Conservation (phyloP, 1,140 invertebrate species). For the Camponotus pennsylvanicus region DNA sequence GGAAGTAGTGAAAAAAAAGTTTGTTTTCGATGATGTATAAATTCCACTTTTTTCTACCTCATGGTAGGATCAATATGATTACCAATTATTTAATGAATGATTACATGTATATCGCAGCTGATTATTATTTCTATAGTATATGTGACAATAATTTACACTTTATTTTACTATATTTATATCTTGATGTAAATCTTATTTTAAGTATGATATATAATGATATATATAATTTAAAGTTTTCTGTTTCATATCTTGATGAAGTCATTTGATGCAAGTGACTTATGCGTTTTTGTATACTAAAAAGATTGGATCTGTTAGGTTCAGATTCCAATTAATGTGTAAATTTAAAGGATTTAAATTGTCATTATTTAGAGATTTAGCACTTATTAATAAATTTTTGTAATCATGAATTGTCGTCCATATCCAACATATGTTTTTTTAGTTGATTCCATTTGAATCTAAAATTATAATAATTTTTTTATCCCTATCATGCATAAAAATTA, state of each 20-base stretch:
- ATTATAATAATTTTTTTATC: conserved; percentile 42
- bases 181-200: conserved; percentile 35
- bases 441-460: conserved; percentile 74
- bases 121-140: conserved; percentile 51
- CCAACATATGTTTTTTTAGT: conserved; percentile 62
- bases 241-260: not conserved
- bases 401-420: conserved; percentile 47
- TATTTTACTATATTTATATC: conserved; percentile 30
- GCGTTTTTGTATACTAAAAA: conserved; percentile 32
- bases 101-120: conserved; percentile 26
- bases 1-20: conserved; percentile 74
- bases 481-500: not conserved
- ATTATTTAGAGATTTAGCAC: conserved; percentile 40
- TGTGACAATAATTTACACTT: conserved; percentile 53
- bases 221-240: conserved; percentile 51
- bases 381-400: conserved; percentile 66
- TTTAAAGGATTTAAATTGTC: conserved; percentile 50
- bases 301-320: conserved; percentile 26
- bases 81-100: conserved; percentile 32
- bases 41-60: conserved; percentile 44
- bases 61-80: not conserved
- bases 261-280: not conserved
- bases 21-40: conserved; percentile 61
- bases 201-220: conserved; percentile 38
- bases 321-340: conserved; percentile 36